Conservation (phyloP, 2,797 vertebrate species). For the Ptychobarbus kaznakovi region DNA sequence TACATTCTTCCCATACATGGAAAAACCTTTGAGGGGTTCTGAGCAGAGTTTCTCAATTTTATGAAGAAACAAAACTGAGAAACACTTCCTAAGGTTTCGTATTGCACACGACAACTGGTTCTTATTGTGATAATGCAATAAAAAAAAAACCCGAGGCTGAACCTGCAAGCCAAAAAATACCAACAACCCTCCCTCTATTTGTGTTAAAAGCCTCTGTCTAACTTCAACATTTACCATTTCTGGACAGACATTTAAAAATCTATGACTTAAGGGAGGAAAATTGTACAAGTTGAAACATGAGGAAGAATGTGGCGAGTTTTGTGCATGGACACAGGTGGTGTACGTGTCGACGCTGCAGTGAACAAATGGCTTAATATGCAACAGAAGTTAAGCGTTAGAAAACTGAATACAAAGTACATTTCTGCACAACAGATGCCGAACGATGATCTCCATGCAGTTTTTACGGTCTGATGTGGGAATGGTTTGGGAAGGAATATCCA, state of each 20-base stretch:
- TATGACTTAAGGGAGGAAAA: slow-evolving; percentile 32
- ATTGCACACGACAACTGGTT: slow-evolving; percentile 7
- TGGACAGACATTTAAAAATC: slow-evolving; percentile 27
- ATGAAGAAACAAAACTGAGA: slow-evolving; percentile 23
- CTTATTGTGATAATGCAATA: slow-evolving; percentile 13
- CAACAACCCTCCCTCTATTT: neutral
- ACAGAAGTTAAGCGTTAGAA: slow-evolving; percentile 6
- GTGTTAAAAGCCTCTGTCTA: neutral
- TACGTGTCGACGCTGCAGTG: neutral
- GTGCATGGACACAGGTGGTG: neutral
- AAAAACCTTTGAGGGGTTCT: slow-evolving; percentile 42
- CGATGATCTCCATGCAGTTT: neutral
- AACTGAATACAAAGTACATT: neutral
- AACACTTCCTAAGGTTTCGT: slow-evolving; percentile 37
- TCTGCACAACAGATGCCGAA: slow-evolving; percentile 6
- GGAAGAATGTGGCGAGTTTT: neutral
- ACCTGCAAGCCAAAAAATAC: slow-evolving; percentile 12
- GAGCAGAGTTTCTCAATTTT: slow-evolving; percentile 29
- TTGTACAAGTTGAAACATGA: slow-evolving; percentile 17
- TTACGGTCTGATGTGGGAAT: neutral
- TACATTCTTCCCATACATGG: slow-evolving; percentile 60
- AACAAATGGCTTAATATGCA: slow-evolving; percentile 15
- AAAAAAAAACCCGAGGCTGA: neutral
- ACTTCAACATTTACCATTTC: slow-evolving; percentile 35
- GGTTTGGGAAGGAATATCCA: neutral